These are phyloP conservation scores for Globodera rostochiensis DNA, from an alignment of 1,140 invertebrate genomes.

Conservation along the genomic window DNA sequence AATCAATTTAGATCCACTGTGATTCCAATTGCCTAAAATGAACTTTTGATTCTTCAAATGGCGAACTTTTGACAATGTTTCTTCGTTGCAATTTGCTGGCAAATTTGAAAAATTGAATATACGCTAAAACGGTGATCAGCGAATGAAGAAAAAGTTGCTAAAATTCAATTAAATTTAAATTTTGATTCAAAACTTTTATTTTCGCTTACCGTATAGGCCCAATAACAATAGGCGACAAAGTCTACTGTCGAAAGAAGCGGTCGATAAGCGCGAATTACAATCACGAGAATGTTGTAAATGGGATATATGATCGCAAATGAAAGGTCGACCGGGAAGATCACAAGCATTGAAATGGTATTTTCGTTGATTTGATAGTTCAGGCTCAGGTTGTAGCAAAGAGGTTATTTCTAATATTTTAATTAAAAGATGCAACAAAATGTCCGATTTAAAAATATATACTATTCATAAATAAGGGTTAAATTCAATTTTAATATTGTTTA, in stretches of 20 bases:
- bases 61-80: not conserved
- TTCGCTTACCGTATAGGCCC: not conserved
- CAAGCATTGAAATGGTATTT: not conserved
- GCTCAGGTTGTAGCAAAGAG: not conserved
- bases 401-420: not conserved
- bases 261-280: not conserved
- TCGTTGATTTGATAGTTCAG: constrained; percentile 3
- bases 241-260: not conserved
- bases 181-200: not conserved
- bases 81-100: not conserved
- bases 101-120: constrained; percentile 17
- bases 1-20: not conserved
- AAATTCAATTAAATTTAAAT: constrained; percentile 1
- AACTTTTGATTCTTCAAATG: not conserved
- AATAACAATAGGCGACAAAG: not conserved
- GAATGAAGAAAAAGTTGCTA: constrained; percentile 20
- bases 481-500: too few relatives aligned
- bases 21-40: constrained; percentile 1
- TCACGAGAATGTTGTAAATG: not conserved
- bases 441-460: too few relatives aligned
- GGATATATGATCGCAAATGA: not conserved
- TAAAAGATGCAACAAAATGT: too few relatives aligned
- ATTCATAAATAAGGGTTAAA: too few relatives aligned
- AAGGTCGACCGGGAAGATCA: not conserved
- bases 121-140: constrained; percentile 8